Percentiles rank a stretch among this genome's conserved stretches.
Conservation (phyloP, 2,888 invertebrate genomes). For the Ceramica pisi region DNA sequence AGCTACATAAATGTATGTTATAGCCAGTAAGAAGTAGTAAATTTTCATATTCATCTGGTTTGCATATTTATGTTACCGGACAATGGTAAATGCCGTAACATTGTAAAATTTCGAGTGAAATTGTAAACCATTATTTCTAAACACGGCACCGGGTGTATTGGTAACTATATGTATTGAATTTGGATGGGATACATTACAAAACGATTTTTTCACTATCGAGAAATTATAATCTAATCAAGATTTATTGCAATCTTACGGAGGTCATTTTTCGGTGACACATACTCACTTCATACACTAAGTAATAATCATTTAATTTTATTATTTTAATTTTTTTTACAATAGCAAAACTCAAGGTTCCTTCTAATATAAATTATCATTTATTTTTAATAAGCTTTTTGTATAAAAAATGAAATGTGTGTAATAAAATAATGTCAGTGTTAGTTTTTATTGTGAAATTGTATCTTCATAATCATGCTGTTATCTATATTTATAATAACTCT, state of each 20-base stretch:
- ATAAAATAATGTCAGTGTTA: conserved; percentile 19
- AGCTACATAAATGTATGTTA: background rate
- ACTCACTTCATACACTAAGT: background rate
- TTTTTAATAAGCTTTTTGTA: background rate
- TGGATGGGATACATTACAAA: too few relatives aligned
- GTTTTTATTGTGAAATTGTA: conserved; percentile 23
- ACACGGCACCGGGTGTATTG: too few relatives aligned
- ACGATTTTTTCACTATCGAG: too few relatives aligned
- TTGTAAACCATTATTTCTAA: too few relatives aligned
- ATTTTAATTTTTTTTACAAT: background rate
- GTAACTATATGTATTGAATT: too few relatives aligned
- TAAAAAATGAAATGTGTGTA: background rate
- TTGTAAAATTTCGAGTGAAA: too few relatives aligned
- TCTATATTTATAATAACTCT: conserved; percentile 25
- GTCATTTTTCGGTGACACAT: too few relatives aligned
- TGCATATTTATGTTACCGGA: too few relatives aligned
- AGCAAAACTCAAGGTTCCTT: conserved; percentile 12
- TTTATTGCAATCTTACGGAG: too few relatives aligned
- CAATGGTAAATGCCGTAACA: too few relatives aligned
- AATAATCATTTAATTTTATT: background rate
- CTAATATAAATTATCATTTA: conserved; percentile 1
- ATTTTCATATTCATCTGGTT: background rate
- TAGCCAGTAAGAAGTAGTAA: background rate
- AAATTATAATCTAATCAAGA: too few relatives aligned
- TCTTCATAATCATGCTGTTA: conserved; percentile 42